Evolutionary conservation across 2,113 vertebrate species (phyloP).

Genomic region (Triplophysa rosa): DNA sequence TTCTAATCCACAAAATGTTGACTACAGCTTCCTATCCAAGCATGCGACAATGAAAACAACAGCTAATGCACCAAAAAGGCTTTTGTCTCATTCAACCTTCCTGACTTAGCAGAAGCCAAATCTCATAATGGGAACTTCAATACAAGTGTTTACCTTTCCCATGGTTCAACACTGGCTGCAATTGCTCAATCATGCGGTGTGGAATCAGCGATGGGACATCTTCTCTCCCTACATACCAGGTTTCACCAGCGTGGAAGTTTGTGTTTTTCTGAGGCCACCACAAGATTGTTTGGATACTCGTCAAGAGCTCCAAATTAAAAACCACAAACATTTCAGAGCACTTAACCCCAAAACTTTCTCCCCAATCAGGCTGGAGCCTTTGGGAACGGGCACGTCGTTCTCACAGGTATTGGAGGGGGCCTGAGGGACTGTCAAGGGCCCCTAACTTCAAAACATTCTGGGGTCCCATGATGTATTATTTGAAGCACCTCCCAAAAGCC

Average conservation of each 20-base stretch:
- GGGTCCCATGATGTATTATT: constrained; percentile 45
- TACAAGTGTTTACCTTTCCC: constrained; percentile 62
- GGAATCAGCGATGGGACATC: constrained; percentile 53
- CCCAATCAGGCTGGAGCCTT: constrained; percentile 64
- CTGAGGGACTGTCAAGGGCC: constrained; percentile 24
- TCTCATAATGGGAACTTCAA: constrained; percentile 31
- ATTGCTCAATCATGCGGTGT: constrained; percentile 60
- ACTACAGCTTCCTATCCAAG: background rate
- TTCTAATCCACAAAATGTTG: background rate
- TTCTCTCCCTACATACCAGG: constrained; percentile 53
- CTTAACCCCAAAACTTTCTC: constrained; percentile 55
- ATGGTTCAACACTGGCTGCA: constrained; percentile 61
- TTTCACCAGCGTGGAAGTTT: constrained; percentile 54
- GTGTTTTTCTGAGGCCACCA: constrained; percentile 53
- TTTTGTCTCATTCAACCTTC: constrained; percentile 26
- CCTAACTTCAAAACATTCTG: constrained; percentile 42
- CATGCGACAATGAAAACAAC: constrained; percentile 15
- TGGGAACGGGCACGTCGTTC: constrained; percentile 50
- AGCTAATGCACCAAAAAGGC: constrained; percentile 6
- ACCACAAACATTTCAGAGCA: constrained; percentile 60
- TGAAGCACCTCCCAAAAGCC: constrained; percentile 59
- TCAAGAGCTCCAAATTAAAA: constrained; percentile 66
- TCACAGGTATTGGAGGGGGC: constrained; percentile 59
- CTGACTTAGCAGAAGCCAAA: constrained; percentile 25
- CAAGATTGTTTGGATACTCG: constrained; percentile 65